A percentile compares a stretch with the other conserved stretches of the same genome.
Conservation (phyloP, 2,113 vertebrate species). For the Numida meleagris region DNA sequence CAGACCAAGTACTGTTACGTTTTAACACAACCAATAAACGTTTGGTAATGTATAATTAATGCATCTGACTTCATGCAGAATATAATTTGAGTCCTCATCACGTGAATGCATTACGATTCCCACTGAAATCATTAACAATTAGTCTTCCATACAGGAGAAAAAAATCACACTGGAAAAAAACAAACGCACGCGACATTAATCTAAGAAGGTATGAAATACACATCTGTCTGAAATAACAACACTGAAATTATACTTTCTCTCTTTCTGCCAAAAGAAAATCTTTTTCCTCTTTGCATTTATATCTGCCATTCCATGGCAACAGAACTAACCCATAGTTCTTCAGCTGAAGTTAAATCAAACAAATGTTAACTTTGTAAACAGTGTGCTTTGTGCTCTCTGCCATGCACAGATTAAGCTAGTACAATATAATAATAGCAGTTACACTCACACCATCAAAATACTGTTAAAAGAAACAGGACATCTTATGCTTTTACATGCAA, state of each 20-base stretch:
- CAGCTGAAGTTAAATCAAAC: not conserved
- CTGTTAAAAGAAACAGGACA: not conserved
- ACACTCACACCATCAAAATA: not conserved
- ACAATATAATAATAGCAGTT: fast-evolving
- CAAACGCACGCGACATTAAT: not conserved
- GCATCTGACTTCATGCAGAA: not conserved
- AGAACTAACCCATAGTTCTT: not conserved
- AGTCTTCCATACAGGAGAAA: not conserved
- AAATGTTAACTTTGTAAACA: not conserved
- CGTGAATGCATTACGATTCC: not conserved
- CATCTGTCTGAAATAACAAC: not conserved
- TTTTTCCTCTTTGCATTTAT: not conserved
- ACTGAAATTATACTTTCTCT: not conserved
- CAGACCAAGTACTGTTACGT: not conserved
- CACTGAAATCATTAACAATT: not conserved
- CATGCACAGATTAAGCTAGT: not conserved
- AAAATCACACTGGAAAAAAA: not conserved
- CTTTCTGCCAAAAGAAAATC: not conserved
- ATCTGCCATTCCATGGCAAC: not conserved
- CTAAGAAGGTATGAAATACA: not conserved
- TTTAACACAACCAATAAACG: not conserved
- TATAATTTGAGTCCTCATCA: not conserved
- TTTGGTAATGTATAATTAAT: not conserved
- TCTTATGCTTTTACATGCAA: not conserved
- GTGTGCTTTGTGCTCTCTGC: not conserved